Evolutionary conservation across 2,113 vertebrate genomes (phyloP).

Genomic region (Irena cyanogastra): DNA sequence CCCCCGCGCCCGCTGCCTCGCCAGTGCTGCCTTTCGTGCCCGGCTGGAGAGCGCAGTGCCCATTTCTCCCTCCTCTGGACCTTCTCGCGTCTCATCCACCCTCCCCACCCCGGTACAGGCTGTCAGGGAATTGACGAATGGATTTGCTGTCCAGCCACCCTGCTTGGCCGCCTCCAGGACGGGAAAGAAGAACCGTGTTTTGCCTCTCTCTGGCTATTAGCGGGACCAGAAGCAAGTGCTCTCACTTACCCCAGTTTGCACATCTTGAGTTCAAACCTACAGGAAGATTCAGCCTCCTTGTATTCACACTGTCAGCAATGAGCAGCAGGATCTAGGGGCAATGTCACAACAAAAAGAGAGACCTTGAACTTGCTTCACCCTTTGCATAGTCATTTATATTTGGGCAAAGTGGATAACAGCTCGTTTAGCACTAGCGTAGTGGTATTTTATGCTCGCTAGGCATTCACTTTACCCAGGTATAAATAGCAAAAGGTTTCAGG

Average conservation of each 20-base stretch:
- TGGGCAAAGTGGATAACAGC: constrained; percentile 40
- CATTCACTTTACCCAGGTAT: constrained; percentile 30
- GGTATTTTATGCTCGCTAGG: background rate
- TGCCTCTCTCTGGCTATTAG: background rate
- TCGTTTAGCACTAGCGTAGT: background rate
- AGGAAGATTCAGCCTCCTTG: background rate
- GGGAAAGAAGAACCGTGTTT: background rate
- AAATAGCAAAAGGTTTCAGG: constrained; percentile 43
- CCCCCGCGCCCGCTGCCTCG: background rate
- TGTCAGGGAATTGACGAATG: background rate
- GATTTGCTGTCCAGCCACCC: background rate
- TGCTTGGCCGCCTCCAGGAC: background rate
- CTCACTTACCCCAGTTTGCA: background rate
- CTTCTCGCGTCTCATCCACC: too few species aligned
- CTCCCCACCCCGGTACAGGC: background rate
- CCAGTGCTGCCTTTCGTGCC: rapidly evolving
- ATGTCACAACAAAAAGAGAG: background rate
- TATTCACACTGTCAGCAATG: background rate
- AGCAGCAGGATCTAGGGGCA: background rate
- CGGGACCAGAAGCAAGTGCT: background rate
- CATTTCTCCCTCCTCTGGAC: background rate
- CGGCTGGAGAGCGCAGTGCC: rapidly evolving
- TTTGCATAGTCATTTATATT: constrained; percentile 9
- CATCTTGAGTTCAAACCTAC: background rate
- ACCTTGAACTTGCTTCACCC: constrained; percentile 49